Evolutionary conservation across 1,140 invertebrate genomes (phyloP), one percentile per base, ranked within the genome.

Genomic region (Drosophila setifemur): DNA sequence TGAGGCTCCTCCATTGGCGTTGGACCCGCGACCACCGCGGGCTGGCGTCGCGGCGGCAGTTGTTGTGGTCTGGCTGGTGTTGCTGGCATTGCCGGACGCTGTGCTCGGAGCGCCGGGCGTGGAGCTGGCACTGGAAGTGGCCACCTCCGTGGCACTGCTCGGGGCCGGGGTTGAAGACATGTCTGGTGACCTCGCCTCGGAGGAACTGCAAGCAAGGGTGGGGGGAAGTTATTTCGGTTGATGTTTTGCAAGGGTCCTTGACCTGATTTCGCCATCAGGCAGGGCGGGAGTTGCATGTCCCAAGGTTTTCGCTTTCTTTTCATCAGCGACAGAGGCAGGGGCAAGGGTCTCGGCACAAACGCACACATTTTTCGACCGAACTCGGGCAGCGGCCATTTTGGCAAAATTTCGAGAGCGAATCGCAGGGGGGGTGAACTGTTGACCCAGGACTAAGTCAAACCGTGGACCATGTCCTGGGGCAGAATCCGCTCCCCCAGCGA

Each of bases 1-100:
- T 43, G 93, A 93, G 89, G 93, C 92, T 88, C 79, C 81, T 1
- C 81, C 81, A 35, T 85, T 85, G 39, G 79, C 70, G 47, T 70
- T 82, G 37, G 68, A 57, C 1, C 72, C 78, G 9, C 77, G 44
- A 1, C 67, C 28, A 4, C 55, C 73, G 6, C 87, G 79, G 29
- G 43, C 48, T 6, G 81, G 78, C 21, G 78, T 66, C 54, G 67
- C 44, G 21, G 64, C 35, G 26, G 50, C 42, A 6, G 52, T 49
- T 11, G 58, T 19, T 69, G 72, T 57, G 39, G 57, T 28, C 40
- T 78, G 76, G 47, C 71, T 88, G 19, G 52, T n/a, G 19, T 61
- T 60, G 49, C 26, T 72, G 52, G 74, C 74, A 66, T 71, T 85
- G 40, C 67, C 69, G 49, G 39, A 23, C n/a, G 60, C 49, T 25